Percentiles rank a stretch among this genome's conserved stretches.
Evolutionary conservation across 2,797 vertebrate species (phyloP).

Genomic region (Sparidentex hasta): DNA sequence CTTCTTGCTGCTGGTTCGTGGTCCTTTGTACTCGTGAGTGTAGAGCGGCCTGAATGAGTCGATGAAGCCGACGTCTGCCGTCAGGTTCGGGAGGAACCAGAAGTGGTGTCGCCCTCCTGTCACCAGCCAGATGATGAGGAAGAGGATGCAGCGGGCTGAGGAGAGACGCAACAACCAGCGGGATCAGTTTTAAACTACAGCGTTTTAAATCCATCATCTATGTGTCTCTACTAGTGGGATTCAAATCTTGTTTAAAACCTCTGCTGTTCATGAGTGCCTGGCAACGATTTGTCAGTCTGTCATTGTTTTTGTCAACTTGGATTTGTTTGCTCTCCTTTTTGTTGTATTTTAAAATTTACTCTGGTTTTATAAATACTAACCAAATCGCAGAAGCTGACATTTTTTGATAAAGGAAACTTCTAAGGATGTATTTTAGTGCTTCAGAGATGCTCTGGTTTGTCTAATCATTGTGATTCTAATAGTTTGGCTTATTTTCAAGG

Average conservation of each 20-base stretch:
- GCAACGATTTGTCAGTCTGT: not conserved
- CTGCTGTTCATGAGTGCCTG: not conserved
- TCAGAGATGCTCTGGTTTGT: too few relatives aligned
- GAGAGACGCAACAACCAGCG: slow-evolving; percentile 11
- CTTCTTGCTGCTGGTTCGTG: slow-evolving; percentile 91
- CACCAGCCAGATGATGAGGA: slow-evolving; percentile 98
- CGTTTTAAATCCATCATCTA: not conserved
- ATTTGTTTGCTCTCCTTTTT: not conserved
- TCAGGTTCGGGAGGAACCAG: slow-evolving; percentile 99
- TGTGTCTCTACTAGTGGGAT: not conserved
- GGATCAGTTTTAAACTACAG: not conserved
- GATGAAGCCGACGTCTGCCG: slow-evolving; percentile 98
- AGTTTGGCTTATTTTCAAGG: too few relatives aligned
- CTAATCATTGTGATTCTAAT: too few relatives aligned
- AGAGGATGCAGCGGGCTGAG: slow-evolving; percentile 97
- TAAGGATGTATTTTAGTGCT: too few relatives aligned
- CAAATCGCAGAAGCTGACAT: too few relatives aligned
- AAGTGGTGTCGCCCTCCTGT: slow-evolving; percentile 98
- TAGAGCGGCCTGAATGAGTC: slow-evolving; percentile 99
- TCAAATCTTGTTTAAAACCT: not conserved
- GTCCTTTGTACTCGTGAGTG: slow-evolving; percentile 98
- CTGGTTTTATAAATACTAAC: not conserved
- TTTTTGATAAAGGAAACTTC: too few relatives aligned
- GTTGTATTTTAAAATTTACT: not conserved
- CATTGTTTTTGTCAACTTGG: not conserved